Conservation (phyloP, 1,140 invertebrate genomes). For the Octopus sinensis region DNA sequence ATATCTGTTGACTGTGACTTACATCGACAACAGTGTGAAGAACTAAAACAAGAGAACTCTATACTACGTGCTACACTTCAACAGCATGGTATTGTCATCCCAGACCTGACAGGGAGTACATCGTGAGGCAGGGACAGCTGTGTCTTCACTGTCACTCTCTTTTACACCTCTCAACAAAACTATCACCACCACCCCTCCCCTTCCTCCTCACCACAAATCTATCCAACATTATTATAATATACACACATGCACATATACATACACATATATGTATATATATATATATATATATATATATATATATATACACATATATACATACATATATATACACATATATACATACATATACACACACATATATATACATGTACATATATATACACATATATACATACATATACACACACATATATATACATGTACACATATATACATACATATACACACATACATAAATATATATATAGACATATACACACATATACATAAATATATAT, state of each 20-base stretch:
- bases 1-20: constrained; percentile 63
- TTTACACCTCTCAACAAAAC: not conserved
- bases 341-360: no score
- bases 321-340: no score
- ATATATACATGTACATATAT: no score
- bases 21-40: constrained; percentile 63
- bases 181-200: not conserved
- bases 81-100: constrained; percentile 54
- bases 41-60: constrained; percentile 66
- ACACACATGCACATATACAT: not conserved
- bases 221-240: not conserved
- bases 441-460: no score
- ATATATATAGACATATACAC: no score
- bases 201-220: not conserved
- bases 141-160: not conserved
- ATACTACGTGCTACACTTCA: constrained; percentile 61
- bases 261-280: not conserved
- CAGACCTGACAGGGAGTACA: constrained; percentile 35
- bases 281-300: not conserved
- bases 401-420: no score
- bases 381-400: no score
- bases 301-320: no score
- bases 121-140: constrained; percentile 32
- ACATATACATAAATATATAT: no score
- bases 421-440: no score